These are phyloP conservation scores for Lumbricus terrestris DNA, from an alignment of 2,888 invertebrate species.

Conservation along the genomic window DNA sequence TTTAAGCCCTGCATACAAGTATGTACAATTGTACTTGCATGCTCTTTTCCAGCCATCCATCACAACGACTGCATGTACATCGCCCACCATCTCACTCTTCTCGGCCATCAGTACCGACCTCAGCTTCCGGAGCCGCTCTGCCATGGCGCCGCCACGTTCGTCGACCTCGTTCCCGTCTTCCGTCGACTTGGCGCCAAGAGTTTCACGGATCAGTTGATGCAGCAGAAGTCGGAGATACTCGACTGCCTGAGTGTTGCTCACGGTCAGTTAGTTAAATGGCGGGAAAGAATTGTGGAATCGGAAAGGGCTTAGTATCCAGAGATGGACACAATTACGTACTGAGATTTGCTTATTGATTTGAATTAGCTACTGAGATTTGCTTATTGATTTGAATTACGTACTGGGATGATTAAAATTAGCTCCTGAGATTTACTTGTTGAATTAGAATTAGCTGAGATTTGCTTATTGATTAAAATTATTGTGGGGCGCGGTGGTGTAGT, in stretches of 20 bases:
- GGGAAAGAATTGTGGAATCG: neutral
- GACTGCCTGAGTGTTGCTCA: slow-evolving; percentile 73
- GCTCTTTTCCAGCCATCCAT: slow-evolving; percentile 52
- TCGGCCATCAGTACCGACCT: slow-evolving; percentile 70
- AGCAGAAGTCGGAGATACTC: slow-evolving; percentile 74
- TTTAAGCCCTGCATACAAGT: no score
- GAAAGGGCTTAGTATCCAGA: neutral
- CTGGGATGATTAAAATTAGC: no score
- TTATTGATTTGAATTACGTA: no score
- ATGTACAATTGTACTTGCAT: no score
- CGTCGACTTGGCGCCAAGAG: slow-evolving; percentile 71
- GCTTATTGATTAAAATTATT: no score
- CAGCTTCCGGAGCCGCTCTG: slow-evolving; percentile 65
- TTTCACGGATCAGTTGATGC: slow-evolving; percentile 73
- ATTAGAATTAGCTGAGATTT: no score
- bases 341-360: no score
- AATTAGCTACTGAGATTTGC: no score
- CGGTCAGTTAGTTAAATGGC: slow-evolving; percentile 62
- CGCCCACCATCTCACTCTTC: slow-evolving; percentile 71
- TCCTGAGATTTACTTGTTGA: no score
- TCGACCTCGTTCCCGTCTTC: slow-evolving; percentile 70
- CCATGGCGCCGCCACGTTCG: slow-evolving; percentile 67
- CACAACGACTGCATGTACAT: slow-evolving; percentile 89
- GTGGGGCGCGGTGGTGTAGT: no score
- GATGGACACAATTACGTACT: no score